Conservation (phyloP, 2,888 invertebrate species). For the Palloptera scutellata region DNA sequence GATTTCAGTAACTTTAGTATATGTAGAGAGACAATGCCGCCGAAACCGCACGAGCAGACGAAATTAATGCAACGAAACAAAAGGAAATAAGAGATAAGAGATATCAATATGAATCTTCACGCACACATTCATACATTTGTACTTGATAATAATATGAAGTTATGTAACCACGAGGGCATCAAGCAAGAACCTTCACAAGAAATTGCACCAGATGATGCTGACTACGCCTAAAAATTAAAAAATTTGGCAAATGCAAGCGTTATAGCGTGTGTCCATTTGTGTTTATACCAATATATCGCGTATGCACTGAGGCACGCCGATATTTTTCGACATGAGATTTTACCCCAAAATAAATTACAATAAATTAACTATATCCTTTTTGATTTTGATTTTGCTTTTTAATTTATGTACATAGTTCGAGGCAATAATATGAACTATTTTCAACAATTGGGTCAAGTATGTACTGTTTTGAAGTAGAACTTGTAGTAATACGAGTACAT, state of each 20-base stretch:
- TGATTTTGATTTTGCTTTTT: background rate
- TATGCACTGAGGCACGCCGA: background rate
- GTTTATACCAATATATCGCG: background rate
- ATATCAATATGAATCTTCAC: background rate
- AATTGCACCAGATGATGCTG: conserved; percentile 20
- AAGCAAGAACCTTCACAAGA: background rate
- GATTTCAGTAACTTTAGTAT: background rate
- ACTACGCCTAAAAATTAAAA: background rate
- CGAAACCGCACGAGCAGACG: conserved; percentile 14
- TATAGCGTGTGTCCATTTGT: background rate
- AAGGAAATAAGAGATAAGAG: background rate
- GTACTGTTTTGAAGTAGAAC: background rate
- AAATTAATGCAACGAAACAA: background rate
- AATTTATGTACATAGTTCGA: conserved; percentile 5
- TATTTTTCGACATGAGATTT: background rate
- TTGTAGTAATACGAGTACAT: no score
- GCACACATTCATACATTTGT: no score
- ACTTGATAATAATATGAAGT: no score
- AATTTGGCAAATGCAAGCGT: background rate
- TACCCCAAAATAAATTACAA: background rate
- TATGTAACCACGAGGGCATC: no score
- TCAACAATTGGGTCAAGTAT: conserved; percentile 17
- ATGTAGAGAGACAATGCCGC: background rate
- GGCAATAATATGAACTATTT: conserved; percentile 9
- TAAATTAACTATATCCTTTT: background rate